A percentile compares a stretch with the other conserved stretches of the same genome.
Conservation (phyloP, 2,113 vertebrate species). For the Columbina picui region DNA sequence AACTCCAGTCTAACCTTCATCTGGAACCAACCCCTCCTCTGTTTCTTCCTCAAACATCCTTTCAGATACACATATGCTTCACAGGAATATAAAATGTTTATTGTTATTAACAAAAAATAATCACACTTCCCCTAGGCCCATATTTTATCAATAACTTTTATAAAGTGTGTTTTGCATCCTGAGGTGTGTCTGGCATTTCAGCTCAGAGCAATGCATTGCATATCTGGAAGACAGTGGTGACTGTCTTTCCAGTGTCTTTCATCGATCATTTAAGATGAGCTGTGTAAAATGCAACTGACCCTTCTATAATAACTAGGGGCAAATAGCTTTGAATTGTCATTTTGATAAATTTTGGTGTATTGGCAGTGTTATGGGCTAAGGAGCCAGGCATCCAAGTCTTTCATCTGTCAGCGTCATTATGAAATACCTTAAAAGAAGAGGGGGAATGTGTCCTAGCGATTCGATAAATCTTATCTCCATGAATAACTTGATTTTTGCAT, state of each 20-base stretch:
- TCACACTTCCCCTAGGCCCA: not conserved
- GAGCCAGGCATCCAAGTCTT: not conserved
- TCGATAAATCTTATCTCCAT: slow-evolving; percentile 32
- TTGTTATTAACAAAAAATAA: not conserved
- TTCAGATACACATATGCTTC: not conserved
- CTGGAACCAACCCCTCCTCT: not conserved
- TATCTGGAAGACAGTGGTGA: slow-evolving; percentile 10
- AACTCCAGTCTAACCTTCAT: not conserved
- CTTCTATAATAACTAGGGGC: slow-evolving; percentile 45
- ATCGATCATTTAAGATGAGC: slow-evolving; percentile 18
- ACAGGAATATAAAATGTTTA: not conserved
- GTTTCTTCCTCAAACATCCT: not conserved
- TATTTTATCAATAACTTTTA: not conserved
- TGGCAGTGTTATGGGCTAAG: slow-evolving; percentile 32
- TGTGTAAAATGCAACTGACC: slow-evolving; percentile 47
- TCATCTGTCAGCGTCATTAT: slow-evolving; percentile 45
- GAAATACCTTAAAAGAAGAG: slow-evolving; percentile 29
- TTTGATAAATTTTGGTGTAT: slow-evolving; percentile 51
- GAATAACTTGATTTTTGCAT: slow-evolving; percentile 19
- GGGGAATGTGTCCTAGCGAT: not conserved
- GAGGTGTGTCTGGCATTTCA: not conserved
- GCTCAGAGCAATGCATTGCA: not conserved
- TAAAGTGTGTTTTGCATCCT: not conserved
- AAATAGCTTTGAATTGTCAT: slow-evolving; percentile 49
- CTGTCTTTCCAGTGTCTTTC: slow-evolving; percentile 29